phyloP scores from a whole-genome alignment of 2,888 invertebrate species.

The Phortica magna region DNA sequence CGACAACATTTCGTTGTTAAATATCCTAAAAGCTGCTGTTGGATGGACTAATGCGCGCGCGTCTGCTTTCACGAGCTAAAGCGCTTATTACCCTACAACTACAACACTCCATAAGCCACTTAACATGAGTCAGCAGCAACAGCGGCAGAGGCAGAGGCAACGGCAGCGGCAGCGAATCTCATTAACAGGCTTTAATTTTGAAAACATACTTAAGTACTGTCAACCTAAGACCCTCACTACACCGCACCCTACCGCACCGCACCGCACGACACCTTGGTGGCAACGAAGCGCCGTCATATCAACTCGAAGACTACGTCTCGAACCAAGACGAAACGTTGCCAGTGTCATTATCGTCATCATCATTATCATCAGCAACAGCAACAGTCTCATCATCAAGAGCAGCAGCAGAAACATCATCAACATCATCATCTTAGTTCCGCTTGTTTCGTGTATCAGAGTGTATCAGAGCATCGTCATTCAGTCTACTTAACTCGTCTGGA shows the following conservation, averaged over 20 bases:
- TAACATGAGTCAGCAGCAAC: constrained; percentile 59
- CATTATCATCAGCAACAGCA: constrained; percentile 4
- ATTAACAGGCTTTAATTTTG: constrained; percentile 71
- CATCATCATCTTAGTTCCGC: constrained; percentile 9
- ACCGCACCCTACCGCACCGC: constrained; percentile 12
- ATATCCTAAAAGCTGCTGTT: no score
- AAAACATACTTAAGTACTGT: constrained; percentile 69
- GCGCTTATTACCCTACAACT: constrained; percentile 65
- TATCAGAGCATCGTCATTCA: constrained; percentile 57
- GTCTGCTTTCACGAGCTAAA: constrained; percentile 51
- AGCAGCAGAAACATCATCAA: constrained; percentile 13
- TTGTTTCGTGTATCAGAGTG: neutral
- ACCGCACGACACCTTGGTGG: constrained; percentile 29
- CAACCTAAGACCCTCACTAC: constrained; percentile 31
- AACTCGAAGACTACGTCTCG: neutral
- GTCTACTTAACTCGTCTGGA: constrained; percentile 72
- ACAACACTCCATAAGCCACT: constrained; percentile 66
- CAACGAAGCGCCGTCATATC: constrained; percentile 23
- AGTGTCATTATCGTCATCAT: neutral
- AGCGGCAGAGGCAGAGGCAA: constrained; percentile 29
- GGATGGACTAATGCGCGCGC: neutral
- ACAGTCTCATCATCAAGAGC: neutral
- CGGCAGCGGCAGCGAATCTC: constrained; percentile 66
- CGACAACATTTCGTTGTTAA: neutral
- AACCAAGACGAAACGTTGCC: neutral